Evolutionary conservation across 1,140 invertebrate genomes (phyloP).

Genomic region (Drosophila rhopaloa): DNA sequence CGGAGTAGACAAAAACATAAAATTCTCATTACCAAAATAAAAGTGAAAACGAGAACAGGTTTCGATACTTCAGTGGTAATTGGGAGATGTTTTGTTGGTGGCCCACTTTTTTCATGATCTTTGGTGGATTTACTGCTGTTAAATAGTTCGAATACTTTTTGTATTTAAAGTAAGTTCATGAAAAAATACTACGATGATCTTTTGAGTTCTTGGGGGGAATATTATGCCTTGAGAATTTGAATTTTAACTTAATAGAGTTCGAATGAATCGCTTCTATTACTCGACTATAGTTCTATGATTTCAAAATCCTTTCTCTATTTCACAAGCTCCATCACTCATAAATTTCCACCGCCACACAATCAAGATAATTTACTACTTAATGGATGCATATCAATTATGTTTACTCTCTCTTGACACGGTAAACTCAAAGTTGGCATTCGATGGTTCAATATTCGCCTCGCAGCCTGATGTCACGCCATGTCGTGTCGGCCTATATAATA

Average conservation of each 20-base stretch:
- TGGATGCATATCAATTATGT: slow-evolving; percentile 52
- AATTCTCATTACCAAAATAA: background rate
- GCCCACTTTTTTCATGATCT: background rate
- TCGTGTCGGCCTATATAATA: slow-evolving; percentile 18
- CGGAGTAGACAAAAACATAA: background rate
- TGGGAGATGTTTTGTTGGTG: slow-evolving; percentile 6
- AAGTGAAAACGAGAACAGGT: slow-evolving; percentile 9
- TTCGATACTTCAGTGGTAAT: background rate
- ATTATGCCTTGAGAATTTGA: no score
- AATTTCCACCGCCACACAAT: slow-evolving; percentile 23
- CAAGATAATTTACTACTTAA: slow-evolving; percentile 39
- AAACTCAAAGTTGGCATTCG: slow-evolving; percentile 27
- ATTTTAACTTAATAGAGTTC: no score
- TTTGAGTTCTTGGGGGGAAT: no score
- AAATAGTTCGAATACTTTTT: background rate
- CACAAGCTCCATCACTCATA: slow-evolving; percentile 5
- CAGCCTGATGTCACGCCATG: slow-evolving; percentile 39
- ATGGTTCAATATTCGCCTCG: slow-evolving; percentile 38
- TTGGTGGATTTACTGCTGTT: background rate
- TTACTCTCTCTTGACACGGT: slow-evolving; percentile 50
- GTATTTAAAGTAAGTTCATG: background rate
- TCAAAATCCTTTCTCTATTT: background rate
- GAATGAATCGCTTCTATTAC: no score
- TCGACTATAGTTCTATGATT: no score
- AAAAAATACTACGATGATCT: background rate